These are phyloP conservation scores for Oopsacas minuta DNA, from an alignment of 37 sponge, comb jelly and placozoan species.

Conservation along the genomic window DNA sequence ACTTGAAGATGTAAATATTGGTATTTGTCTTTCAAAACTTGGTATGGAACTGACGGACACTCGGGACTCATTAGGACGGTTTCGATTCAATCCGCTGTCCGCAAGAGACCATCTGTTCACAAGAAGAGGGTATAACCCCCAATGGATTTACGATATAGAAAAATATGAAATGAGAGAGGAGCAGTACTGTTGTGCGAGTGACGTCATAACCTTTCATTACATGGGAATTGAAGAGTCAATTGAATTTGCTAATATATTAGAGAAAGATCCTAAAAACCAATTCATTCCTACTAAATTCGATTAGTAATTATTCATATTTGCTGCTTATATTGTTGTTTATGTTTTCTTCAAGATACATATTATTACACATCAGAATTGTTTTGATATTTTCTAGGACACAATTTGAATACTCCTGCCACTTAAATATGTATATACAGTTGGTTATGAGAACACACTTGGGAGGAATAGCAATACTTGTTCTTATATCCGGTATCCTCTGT, in stretches of 20 bases:
- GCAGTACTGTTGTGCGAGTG: neutral
- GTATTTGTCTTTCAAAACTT: neutral
- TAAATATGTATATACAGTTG: too few species aligned
- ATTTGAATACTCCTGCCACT: too few species aligned
- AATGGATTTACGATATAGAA: neutral
- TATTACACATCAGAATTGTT: too few species aligned
- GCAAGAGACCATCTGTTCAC: neutral
- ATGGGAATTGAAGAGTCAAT: neutral
- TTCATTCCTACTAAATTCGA: too few species aligned
- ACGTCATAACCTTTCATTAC: neutral
- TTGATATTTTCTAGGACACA: too few species aligned
- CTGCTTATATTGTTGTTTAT: too few species aligned
- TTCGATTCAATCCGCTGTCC: neutral
- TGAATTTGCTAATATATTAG: neutral
- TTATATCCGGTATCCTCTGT: too few species aligned
- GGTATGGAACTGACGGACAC: neutral
- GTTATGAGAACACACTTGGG: too few species aligned
- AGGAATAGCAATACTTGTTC: too few species aligned
- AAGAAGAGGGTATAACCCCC: neutral
- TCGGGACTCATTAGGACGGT: neutral
- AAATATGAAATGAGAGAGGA: neutral
- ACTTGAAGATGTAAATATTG: neutral
- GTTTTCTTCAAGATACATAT: too few species aligned
- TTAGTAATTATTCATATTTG: too few species aligned
- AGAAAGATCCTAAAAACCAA: neutral